These are phyloP conservation scores for Nasonia oneida DNA, from an alignment of 2,888 invertebrate species.

Conservation along the genomic window DNA sequence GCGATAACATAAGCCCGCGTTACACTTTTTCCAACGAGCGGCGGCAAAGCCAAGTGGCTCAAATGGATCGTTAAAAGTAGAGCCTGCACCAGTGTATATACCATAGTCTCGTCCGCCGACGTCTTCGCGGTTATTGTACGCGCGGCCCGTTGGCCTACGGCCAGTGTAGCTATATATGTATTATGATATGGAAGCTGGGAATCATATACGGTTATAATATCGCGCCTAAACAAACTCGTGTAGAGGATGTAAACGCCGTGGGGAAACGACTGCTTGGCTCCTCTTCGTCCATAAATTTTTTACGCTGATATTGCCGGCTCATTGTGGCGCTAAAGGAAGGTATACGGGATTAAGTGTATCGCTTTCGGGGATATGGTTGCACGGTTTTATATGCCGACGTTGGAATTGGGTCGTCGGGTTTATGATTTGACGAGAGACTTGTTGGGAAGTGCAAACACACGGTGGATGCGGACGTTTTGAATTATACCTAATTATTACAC, in stretches of 20 bases:
- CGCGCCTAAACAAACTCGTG: neutral
- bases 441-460: neutral
- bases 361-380: neutral
- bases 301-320: conserved; percentile 5
- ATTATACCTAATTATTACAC: neutral
- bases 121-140: too few relatives aligned
- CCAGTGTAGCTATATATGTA: neutral
- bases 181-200: neutral
- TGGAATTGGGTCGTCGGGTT: conserved; percentile 2
- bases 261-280: neutral
- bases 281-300: neutral
- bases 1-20: neutral
- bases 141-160: neutral
- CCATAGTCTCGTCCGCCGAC: too few relatives aligned
- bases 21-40: neutral
- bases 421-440: neutral
- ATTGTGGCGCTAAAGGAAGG: conserved; percentile 10
- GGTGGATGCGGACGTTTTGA: neutral
- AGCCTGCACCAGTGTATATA: neutral
- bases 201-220: neutral
- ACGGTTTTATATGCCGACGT: neutral
- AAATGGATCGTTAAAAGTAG: neutral
- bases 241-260: neutral
- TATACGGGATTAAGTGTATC: neutral
- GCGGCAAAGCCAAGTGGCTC: neutral